A percentile compares a stretch with the other conserved stretches of the same genome.
Conservation (phyloP, 2,113 vertebrate genomes). For the Nematolebias whitei region DNA sequence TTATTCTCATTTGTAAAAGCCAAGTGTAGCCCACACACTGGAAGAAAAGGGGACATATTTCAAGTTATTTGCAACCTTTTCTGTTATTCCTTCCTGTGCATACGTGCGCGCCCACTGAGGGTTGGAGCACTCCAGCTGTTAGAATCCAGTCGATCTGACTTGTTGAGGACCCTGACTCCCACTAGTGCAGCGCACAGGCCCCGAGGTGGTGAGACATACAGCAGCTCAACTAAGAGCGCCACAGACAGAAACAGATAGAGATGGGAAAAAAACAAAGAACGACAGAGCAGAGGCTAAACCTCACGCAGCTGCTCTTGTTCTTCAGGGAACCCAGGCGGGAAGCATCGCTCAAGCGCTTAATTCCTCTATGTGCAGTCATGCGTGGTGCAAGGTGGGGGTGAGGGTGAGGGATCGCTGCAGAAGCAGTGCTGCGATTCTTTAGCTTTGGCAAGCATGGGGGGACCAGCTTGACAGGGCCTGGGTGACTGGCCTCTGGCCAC, state of each 20-base stretch:
- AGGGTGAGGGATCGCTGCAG: slow-evolving; percentile 70
- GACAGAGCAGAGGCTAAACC: slow-evolving; percentile 67
- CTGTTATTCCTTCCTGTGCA: slow-evolving; percentile 13
- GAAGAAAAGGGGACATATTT: slow-evolving; percentile 20
- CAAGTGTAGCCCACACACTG: background rate
- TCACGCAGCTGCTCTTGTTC: slow-evolving; percentile 93
- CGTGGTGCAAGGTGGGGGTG: slow-evolving; percentile 57
- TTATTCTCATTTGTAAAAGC: slow-evolving; percentile 1
- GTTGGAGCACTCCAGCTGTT: slow-evolving; percentile 67
- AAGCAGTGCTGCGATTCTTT: slow-evolving; percentile 61
- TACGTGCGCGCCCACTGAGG: slow-evolving; percentile 41
- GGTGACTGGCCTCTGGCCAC: slow-evolving; percentile 50
- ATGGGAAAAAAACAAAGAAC: slow-evolving; percentile 66
- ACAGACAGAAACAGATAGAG: slow-evolving; percentile 60
- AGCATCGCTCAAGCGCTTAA: slow-evolving; percentile 88
- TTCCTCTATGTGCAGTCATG: slow-evolving; percentile 90
- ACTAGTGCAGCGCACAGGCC: slow-evolving; percentile 77
- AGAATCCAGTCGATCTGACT: slow-evolving; percentile 58
- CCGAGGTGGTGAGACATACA: slow-evolving; percentile 71
- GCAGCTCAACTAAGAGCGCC: slow-evolving; percentile 45
- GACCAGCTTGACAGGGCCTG: slow-evolving; percentile 57
- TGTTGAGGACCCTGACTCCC: slow-evolving; percentile 73
- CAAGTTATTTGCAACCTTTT: slow-evolving; percentile 19
- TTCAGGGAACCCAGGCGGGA: slow-evolving; percentile 91
- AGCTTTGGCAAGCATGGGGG: slow-evolving; percentile 51